Conservation (phyloP, 2,797 vertebrate species). For the Cichlasoma orientale region DNA sequence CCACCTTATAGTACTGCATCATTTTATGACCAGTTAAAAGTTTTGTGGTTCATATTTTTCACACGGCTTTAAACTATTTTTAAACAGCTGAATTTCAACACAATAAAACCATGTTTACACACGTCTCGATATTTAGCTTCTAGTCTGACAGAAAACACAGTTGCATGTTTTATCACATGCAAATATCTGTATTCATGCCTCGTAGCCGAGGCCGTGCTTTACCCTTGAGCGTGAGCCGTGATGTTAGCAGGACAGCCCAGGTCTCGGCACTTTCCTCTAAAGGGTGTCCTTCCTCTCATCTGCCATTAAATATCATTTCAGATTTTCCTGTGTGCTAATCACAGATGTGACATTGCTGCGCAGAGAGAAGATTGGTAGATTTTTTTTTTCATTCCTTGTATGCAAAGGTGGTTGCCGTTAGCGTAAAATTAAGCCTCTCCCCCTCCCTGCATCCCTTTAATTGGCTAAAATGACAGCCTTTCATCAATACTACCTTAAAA, state of each 20-base stretch:
- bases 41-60: not conserved
- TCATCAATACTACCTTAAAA: slow-evolving; percentile 93
- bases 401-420: slow-evolving; percentile 73
- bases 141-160: not conserved
- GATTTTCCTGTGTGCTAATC: slow-evolving; percentile 54
- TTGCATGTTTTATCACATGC: slow-evolving; percentile 40
- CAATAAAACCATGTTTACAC: not conserved
- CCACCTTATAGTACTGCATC: too few relatives aligned
- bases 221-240: slow-evolving; percentile 61
- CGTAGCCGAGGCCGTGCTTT: slow-evolving; percentile 31
- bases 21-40: too few relatives aligned
- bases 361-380: slow-evolving; percentile 35
- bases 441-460: slow-evolving; percentile 86
- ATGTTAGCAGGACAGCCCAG: slow-evolving; percentile 52
- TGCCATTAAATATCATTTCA: slow-evolving; percentile 39
- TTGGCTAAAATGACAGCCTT: slow-evolving; percentile 97
- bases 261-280: slow-evolving; percentile 39
- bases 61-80: not conserved
- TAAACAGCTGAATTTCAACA: too few relatives aligned
- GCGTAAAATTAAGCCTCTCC: slow-evolving; percentile 93
- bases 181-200: slow-evolving; percentile 21
- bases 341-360: slow-evolving; percentile 58
- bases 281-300: slow-evolving; percentile 52
- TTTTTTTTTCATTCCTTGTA: slow-evolving; percentile 1
- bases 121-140: not conserved